phyloP scores from a whole-genome alignment of 2,113 vertebrate genomes.

The Sardina pilchardus region DNA sequence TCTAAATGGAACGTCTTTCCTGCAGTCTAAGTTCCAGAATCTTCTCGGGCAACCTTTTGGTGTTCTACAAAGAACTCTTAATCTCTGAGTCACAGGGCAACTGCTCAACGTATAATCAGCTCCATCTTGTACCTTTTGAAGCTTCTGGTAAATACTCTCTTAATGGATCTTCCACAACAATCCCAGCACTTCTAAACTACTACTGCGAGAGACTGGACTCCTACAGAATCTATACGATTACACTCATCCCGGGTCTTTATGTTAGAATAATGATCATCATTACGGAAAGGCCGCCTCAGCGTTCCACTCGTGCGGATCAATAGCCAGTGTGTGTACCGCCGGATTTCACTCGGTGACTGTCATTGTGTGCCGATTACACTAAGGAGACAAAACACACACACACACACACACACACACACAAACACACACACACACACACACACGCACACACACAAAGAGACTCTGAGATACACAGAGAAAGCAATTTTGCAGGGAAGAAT shows the following conservation, averaged over 20 bases:
- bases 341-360: not conserved
- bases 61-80: not conserved
- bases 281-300: not conserved
- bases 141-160: not conserved
- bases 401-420: not conserved
- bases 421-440: not conserved
- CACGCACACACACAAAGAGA: too few species aligned
- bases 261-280: not conserved
- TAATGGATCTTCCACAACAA: not conserved
- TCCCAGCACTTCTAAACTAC: not conserved
- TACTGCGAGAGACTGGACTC: not conserved
- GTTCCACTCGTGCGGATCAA: not conserved
- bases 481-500: too few species aligned
- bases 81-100: not conserved
- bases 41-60: not conserved
- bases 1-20: not conserved
- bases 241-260: not conserved
- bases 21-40: not conserved
- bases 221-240: not conserved
- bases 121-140: not conserved
- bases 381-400: not conserved
- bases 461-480: too few species aligned
- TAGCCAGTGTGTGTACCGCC: not conserved
- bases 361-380: too few species aligned
- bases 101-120: not conserved